Conservation (phyloP, 2,888 invertebrate genomes). For the Ferrisia virgata region DNA sequence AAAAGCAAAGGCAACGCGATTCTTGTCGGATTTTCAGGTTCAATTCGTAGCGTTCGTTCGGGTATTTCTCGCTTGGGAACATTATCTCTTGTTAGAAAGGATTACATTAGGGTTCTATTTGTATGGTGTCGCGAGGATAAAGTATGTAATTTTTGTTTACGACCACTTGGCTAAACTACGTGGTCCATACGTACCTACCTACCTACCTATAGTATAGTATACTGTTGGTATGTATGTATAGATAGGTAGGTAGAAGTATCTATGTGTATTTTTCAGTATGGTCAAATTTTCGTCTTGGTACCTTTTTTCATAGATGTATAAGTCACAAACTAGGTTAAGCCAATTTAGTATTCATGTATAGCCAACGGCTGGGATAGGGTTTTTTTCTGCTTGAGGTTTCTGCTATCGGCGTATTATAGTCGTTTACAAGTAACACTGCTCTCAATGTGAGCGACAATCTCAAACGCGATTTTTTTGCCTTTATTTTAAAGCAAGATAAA, state of each 20-base stretch:
- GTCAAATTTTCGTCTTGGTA: not conserved
- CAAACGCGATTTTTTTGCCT: not conserved
- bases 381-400: not conserved
- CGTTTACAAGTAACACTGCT: not conserved
- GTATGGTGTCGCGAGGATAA: conserved; percentile 15
- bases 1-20: not conserved
- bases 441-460: not conserved
- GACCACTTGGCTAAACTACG: conserved; percentile 23
- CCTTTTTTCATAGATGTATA: conserved; percentile 21
- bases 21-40: not conserved
- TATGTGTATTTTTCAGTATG: not conserved
- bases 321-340: conserved; percentile 21
- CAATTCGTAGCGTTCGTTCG: not conserved
- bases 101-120: conserved; percentile 28
- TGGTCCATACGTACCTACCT: not conserved
- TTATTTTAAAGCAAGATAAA: not conserved
- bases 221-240: not conserved
- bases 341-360: conserved; percentile 6
- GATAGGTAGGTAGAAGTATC: no score
- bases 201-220: not conserved
- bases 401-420: not conserved
- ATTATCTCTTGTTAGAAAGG: conserved; percentile 26
- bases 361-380: not conserved
- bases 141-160: conserved; percentile 24
- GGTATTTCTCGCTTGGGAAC: conserved; percentile 21